Percentiles rank a stretch among this genome's conserved stretches.
phyloP scores from a whole-genome alignment of 2,888 invertebrate genomes.

The Parthenolecanium corni region DNA sequence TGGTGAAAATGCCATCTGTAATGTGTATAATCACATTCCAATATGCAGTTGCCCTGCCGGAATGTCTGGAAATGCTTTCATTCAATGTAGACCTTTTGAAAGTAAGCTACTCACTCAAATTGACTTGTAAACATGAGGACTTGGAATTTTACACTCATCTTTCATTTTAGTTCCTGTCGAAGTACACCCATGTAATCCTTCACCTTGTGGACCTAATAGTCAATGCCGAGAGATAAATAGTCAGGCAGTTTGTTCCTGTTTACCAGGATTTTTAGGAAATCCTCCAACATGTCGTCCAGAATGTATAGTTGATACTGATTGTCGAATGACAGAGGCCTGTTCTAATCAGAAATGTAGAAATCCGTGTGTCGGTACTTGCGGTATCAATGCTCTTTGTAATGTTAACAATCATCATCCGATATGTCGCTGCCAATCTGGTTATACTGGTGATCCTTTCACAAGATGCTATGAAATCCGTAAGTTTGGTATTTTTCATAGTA shows the following conservation, averaged over 20 bases:
- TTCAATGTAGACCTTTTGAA: slow-evolving; percentile 43
- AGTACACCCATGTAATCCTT: slow-evolving; percentile 62
- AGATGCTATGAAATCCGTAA: slow-evolving; percentile 50
- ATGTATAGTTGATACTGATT: slow-evolving; percentile 53
- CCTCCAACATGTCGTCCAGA: slow-evolving; percentile 63
- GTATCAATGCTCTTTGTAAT: slow-evolving; percentile 40
- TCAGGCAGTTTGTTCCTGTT: slow-evolving; percentile 75
- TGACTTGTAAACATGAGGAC: background rate
- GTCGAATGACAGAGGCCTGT: slow-evolving; percentile 42
- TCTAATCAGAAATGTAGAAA: slow-evolving; percentile 42
- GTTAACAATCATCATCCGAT: slow-evolving; percentile 77
- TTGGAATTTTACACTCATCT: slow-evolving; percentile 19
- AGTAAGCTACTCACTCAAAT: slow-evolving; percentile 7
- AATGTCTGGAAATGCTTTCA: slow-evolving; percentile 58
- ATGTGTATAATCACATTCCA: slow-evolving; percentile 63
- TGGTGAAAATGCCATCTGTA: slow-evolving; percentile 58
- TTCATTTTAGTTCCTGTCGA: slow-evolving; percentile 38
- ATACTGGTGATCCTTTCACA: slow-evolving; percentile 41
- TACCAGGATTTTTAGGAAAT: slow-evolving; percentile 52
- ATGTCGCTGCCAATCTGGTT: slow-evolving; percentile 51
- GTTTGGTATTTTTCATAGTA: no score
- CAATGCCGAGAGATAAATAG: slow-evolving; percentile 66
- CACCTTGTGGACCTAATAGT: slow-evolving; percentile 79
- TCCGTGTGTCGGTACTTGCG: slow-evolving; percentile 43
- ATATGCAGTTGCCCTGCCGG: slow-evolving; percentile 59